phyloP scores from a whole-genome alignment of 2,797 vertebrate species.

The Echeneis naucrates region DNA sequence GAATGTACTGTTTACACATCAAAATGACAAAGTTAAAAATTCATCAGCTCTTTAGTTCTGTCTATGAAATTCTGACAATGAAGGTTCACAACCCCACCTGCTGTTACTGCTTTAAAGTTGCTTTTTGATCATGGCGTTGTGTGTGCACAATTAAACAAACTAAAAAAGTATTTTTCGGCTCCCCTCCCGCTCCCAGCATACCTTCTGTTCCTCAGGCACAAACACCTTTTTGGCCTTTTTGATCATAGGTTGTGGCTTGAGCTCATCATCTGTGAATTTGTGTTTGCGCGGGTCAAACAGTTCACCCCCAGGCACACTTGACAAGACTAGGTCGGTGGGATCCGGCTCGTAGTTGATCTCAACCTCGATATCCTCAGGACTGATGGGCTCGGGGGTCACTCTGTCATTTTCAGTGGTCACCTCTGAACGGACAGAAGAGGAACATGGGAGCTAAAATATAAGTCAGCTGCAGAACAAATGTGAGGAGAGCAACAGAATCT shows the following conservation, averaged over 20 bases:
- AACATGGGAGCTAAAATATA: background rate
- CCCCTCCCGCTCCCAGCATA: constrained; percentile 56
- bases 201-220: constrained; percentile 95
- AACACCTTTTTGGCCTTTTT: constrained; percentile 98
- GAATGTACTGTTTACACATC: too few species aligned
- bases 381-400: constrained; percentile 85
- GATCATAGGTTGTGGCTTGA: constrained; percentile 98
- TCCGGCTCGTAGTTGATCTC: constrained; percentile 95
- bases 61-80: background rate
- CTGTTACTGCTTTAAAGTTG: background rate
- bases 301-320: constrained; percentile 94
- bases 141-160: background rate
- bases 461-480: background rate
- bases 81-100: background rate
- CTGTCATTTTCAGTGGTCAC: constrained; percentile 82
- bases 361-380: constrained; percentile 90
- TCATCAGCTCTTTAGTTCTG: background rate
- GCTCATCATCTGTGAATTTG: constrained; percentile 94
- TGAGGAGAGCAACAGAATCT: background rate
- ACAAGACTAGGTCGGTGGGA: constrained; percentile 94
- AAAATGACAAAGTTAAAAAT: background rate
- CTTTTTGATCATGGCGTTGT: background rate
- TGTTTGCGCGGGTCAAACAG: constrained; percentile 97
- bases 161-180: background rate
- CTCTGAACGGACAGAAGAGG: constrained; percentile 75